A percentile compares a stretch with the other conserved stretches of the same genome.
Evolutionary conservation across 2,888 invertebrate genomes (phyloP).

Genomic region (Xestia rhomboidea): DNA sequence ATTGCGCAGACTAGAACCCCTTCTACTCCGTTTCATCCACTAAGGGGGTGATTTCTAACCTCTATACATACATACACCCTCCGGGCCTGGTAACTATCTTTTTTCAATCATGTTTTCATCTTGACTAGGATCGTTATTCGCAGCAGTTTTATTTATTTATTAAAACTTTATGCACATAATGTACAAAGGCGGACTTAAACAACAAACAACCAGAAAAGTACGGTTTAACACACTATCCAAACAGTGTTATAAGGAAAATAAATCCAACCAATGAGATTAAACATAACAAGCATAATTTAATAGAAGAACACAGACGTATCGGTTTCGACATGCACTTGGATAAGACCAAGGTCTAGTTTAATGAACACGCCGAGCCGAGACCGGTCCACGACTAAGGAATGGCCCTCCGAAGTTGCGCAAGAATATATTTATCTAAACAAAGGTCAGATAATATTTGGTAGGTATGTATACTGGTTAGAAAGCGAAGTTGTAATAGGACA

Average conservation of each 20-base stretch:
- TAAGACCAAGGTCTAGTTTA: conserved; percentile 51
- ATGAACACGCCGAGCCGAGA: conserved; percentile 15
- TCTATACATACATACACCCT: background rate
- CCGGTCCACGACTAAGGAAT: conserved; percentile 30
- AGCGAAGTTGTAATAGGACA: background rate
- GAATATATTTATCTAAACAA: conserved; percentile 37
- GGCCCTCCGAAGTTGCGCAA: conserved; percentile 29
- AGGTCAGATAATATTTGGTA: conserved; percentile 22
- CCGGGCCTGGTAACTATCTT: background rate
- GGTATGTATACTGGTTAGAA: conserved; percentile 10
- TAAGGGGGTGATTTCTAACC: conserved; percentile 11
- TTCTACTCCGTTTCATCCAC: background rate
- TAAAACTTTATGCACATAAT: too few relatives aligned
- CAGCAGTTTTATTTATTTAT: too few relatives aligned
- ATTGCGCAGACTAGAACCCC: background rate
- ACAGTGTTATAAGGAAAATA: conserved; percentile 13
- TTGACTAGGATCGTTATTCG: background rate
- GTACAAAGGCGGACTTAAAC: too few relatives aligned
- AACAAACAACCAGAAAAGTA: background rate
- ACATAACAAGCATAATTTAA: conserved; percentile 1
- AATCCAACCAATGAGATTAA: background rate
- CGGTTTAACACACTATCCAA: background rate
- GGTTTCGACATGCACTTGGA: conserved; percentile 33
- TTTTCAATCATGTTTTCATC: background rate
- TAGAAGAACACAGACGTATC: background rate